A percentile compares a stretch with the other conserved stretches of the same genome.
phyloP scores from a whole-genome alignment of 2,797 vertebrate species.

The Percopsis omiscomaycus region DNA sequence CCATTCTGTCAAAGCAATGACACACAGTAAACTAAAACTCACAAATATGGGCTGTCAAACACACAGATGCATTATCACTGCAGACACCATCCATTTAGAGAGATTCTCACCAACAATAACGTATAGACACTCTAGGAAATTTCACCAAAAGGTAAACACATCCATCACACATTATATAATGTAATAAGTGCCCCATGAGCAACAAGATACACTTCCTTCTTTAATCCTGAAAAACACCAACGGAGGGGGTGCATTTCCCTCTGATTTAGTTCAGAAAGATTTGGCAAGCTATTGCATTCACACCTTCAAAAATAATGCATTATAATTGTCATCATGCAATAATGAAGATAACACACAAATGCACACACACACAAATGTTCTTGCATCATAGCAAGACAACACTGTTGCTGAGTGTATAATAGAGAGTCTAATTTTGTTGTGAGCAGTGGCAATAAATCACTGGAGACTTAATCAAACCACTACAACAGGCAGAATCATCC shows the following conservation, averaged over 20 bases:
- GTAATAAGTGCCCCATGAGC: constrained; percentile 47
- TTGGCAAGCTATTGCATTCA: constrained; percentile 41
- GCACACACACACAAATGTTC: constrained; percentile 15
- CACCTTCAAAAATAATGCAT: constrained; percentile 21
- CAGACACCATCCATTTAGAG: constrained; percentile 47
- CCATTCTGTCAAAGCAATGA: constrained; percentile 12
- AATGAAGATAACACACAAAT: constrained; percentile 31
- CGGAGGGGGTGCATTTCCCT: constrained; percentile 10
- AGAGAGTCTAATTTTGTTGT: constrained; percentile 74
- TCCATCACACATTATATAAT: constrained; percentile 70
- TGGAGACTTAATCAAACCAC: constrained; percentile 76
- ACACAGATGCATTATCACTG: constrained; percentile 24
- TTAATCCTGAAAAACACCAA: constrained; percentile 35
- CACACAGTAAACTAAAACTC: constrained; percentile 19
- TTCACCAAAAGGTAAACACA: constrained; percentile 67
- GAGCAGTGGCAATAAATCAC: constrained; percentile 78
- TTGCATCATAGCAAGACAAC: constrained; percentile 47
- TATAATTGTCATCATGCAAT: constrained; percentile 30
- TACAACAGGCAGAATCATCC: constrained; percentile 75
- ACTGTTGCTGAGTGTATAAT: constrained; percentile 58
- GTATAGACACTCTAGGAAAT: constrained; percentile 54
- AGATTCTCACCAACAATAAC: constrained; percentile 33
- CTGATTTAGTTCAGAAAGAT: constrained; percentile 39
- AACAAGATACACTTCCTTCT: constrained; percentile 45
- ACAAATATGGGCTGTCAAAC: constrained; percentile 23